Percentiles rank a stretch among this genome's conserved stretches.
phyloP scores from a whole-genome alignment of 2,797 vertebrate species.

The Scolopax bukidnonensis region DNA sequence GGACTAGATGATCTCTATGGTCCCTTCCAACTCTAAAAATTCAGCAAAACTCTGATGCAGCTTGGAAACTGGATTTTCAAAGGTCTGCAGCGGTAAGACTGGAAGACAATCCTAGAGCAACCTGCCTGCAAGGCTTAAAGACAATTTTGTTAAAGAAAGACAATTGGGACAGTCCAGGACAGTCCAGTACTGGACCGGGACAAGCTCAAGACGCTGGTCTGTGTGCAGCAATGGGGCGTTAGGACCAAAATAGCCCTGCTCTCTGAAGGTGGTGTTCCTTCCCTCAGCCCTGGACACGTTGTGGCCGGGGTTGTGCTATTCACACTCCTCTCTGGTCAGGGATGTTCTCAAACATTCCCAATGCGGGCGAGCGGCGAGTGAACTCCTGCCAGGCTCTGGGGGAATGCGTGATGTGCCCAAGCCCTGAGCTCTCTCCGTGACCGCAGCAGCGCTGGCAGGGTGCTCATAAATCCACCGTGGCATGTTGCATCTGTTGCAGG shows the following conservation, averaged over 20 bases:
- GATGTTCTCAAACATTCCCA: conserved; percentile 50
- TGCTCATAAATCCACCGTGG: conserved; percentile 44
- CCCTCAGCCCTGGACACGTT: background rate
- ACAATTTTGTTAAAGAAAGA: background rate
- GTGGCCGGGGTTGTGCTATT: background rate
- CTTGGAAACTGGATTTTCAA: background rate
- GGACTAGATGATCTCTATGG: too few species aligned
- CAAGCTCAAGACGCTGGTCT: background rate
- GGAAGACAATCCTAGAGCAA: background rate
- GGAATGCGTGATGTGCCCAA: conserved; percentile 27
- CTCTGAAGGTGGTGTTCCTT: conserved; percentile 26
- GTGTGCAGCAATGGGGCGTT: background rate
- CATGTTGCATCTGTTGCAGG: conserved; percentile 54
- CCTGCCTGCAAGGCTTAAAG: background rate
- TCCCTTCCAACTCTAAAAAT: too few species aligned
- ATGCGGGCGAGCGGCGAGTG: background rate
- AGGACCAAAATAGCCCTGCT: conserved; percentile 15
- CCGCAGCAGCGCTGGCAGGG: conserved; percentile 1
- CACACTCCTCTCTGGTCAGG: background rate
- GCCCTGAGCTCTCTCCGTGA: conserved; percentile 2
- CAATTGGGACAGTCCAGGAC: background rate
- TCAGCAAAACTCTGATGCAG: background rate
- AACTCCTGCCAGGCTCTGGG: conserved; percentile 60
- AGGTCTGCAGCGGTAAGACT: background rate
- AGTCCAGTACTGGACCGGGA: background rate